Evolutionary conservation across 1,140 invertebrate genomes (phyloP), one percentile per base, ranked within the genome.

Genomic region (Diplogasteroides magnus): DNA sequence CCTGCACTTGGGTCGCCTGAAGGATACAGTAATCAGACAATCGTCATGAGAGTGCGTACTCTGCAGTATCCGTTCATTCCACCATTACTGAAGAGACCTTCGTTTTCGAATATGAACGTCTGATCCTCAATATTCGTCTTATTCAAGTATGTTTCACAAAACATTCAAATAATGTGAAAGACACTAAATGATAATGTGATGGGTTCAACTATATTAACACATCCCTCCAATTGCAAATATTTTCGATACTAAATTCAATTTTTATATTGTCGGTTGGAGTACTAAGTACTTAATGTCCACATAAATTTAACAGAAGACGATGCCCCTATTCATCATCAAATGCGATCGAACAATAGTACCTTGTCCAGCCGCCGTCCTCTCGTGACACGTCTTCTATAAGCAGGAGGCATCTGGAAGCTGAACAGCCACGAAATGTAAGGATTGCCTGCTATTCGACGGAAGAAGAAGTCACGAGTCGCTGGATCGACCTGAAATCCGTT

Each of bases 371-470:
- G 27, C 27, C 29, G 28, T 23, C 29, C 13, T 19, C 28, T 2
- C 31, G 48, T 48, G 1, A n/a, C 15, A 15, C 37, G n/a, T 48
- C 19, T 27, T 32, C 48, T 23, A 25, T 2, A 70, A 37, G 37
- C 19, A 27, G 25, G 56, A 1, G 75, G 67, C 6, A 79, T 58
- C 61, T 79, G 77, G 58, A 78, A 70, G 14, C 73, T 67, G 55
- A 79, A 77, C 11, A 78, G 61, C 78, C 78, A 80, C n/a, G 67
- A 65, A 37, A 75, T 61, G 25, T 56, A 70, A 2, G 73, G 71
- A 67, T 75, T 79, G 26, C 76, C 73, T 1, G 77, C 77, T 14
- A 79, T 71, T 32, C 48, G 67, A 61, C 77, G 70, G 65, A 79
- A 79, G 60, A 79, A 71, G 19, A 80, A 67, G 65, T 78, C 71